Conservation (phyloP, 2,797 vertebrate species). For the Geotrypetes seraphini region DNA sequence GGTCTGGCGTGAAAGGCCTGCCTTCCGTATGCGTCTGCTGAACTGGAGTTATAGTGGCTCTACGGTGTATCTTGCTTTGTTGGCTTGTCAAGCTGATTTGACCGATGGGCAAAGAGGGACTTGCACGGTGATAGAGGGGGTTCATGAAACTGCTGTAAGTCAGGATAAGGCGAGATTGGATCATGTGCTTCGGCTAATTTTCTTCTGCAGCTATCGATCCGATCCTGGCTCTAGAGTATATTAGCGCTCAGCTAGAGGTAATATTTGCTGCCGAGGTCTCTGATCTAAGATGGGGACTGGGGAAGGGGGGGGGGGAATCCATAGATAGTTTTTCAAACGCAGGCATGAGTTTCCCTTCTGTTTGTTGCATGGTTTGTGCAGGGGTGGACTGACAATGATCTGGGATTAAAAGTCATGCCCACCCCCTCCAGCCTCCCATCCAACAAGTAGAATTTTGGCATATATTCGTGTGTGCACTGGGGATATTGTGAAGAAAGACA, state of each 20-base stretch:
- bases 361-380: conserved; percentile 62
- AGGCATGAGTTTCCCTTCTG: conserved; percentile 54
- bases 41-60: no score
- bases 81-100: no score
- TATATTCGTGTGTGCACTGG: no score
- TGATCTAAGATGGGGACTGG: conserved; percentile 61
- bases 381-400: conserved; percentile 16
- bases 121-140: conserved; percentile 12
- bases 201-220: conserved; percentile 55
- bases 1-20: no score
- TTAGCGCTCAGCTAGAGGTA: conserved; percentile 65
- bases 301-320: conserved; percentile 62
- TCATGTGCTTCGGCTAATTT: conserved; percentile 61
- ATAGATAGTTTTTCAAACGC: conserved; percentile 69
- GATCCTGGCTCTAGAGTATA: conserved; percentile 57
- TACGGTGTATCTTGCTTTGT: no score
- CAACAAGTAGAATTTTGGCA: no score
- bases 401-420: no score
- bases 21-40: no score
- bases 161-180: conserved; percentile 47
- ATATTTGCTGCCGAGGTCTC: conserved; percentile 61
- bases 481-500: no score
- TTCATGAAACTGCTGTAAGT: conserved; percentile 39
- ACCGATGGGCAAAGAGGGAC: conserved; percentile 32
- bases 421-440: no score